Evolutionary conservation across 2,888 invertebrate genomes (phyloP).

Genomic region (Eucera pruinosa): DNA sequence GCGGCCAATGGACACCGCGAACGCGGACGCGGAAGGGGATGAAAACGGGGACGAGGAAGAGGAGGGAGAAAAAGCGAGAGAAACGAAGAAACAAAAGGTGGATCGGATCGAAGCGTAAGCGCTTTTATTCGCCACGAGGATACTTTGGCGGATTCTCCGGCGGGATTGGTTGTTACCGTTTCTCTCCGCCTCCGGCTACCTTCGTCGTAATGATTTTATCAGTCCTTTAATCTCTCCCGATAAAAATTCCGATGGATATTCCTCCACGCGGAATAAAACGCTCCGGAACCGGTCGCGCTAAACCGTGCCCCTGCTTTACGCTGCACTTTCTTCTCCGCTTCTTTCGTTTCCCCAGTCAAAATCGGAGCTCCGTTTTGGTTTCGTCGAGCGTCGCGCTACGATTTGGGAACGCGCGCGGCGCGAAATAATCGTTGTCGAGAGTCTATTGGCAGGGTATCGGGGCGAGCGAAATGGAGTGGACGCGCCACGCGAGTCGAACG

Average conservation of each 20-base stretch:
- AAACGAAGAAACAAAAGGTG: constrained; percentile 38
- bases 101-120: constrained; percentile 13
- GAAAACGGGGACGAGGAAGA: too few relatives aligned
- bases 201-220: neutral
- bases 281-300: too few relatives aligned
- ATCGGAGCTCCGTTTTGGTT: neutral
- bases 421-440: neutral
- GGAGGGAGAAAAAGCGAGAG: constrained; percentile 16
- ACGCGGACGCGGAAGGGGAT: too few relatives aligned
- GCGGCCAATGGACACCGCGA: neutral
- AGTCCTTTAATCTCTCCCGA: constrained; percentile 5
- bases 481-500: neutral
- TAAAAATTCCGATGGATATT: neutral
- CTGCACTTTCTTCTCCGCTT: neutral
- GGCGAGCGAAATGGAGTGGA: neutral
- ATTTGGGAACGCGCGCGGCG: too few relatives aligned
- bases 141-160: constrained; percentile 9
- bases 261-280: neutral
- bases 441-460: neutral
- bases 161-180: constrained; percentile 28
- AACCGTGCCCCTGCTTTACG: too few relatives aligned
- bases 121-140: constrained; percentile 15
- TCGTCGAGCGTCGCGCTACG: neutral
- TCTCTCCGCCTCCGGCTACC: neutral
- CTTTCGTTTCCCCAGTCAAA: neutral